These are phyloP conservation scores for Drosophila pallidifrons DNA, from an alignment of 1,140 invertebrate species.

Conservation along the genomic window DNA sequence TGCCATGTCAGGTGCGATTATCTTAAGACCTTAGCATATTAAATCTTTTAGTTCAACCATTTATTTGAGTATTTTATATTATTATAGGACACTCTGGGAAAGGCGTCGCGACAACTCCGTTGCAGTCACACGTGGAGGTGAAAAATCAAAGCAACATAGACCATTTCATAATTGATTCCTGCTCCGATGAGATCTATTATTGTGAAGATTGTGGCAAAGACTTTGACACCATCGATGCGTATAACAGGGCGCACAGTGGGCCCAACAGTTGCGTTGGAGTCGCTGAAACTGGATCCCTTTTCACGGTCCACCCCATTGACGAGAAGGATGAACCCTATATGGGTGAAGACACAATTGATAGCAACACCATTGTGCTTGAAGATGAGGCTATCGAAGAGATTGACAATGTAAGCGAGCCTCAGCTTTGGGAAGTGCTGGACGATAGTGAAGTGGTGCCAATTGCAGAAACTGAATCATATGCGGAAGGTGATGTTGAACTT, in stretches of 20 bases:
- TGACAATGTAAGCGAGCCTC: slow-evolving; percentile 44
- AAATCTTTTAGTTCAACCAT: not conserved
- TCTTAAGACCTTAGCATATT: not conserved
- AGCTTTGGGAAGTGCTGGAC: slow-evolving; percentile 65
- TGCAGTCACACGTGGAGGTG: slow-evolving; percentile 53
- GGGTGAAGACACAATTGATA: slow-evolving; percentile 31
- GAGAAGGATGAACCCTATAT: slow-evolving; percentile 20
- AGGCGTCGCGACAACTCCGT: not conserved
- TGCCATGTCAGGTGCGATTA: slow-evolving; percentile 57
- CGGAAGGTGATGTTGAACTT: slow-evolving; percentile 5
- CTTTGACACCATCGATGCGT: slow-evolving; percentile 46
- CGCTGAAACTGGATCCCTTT: slow-evolving; percentile 10
- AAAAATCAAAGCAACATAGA: slow-evolving; percentile 22
- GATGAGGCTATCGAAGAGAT: slow-evolving; percentile 49
- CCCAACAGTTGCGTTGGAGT: slow-evolving; percentile 10
- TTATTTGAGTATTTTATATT: not conserved
- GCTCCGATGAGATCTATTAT: slow-evolving; percentile 40
- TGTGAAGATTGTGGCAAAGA: slow-evolving; percentile 57
- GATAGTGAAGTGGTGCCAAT: not conserved
- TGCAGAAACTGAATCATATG: not conserved
- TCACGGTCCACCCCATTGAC: slow-evolving; percentile 13
- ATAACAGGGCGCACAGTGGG: slow-evolving; percentile 40
- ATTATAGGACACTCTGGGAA: slow-evolving; percentile 23
- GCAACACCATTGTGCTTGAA: slow-evolving; percentile 19
- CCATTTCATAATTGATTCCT: slow-evolving; percentile 19